Conservation (phyloP, 2,113 vertebrate species). For the Antennarius striatus region DNA sequence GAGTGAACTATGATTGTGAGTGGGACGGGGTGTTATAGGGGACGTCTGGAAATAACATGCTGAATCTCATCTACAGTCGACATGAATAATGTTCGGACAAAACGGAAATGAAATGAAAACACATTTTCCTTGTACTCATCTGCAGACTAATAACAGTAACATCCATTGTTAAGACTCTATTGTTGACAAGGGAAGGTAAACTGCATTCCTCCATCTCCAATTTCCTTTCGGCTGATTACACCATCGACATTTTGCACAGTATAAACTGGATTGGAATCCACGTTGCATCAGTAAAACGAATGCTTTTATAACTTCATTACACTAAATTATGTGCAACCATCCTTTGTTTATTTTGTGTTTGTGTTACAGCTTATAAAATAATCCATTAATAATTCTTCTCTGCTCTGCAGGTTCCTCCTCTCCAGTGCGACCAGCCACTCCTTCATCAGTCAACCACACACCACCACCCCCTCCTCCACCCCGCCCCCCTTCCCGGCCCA, state of each 20-base stretch:
- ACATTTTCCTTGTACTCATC: neutral
- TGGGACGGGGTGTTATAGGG: neutral
- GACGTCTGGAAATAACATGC: neutral
- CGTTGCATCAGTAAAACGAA: no score
- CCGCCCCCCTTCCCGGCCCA: slow-evolving; percentile 89
- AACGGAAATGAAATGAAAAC: neutral
- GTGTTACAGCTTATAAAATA: neutral
- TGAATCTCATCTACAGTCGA: neutral
- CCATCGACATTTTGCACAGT: neutral
- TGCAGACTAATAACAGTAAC: neutral
- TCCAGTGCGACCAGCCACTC: slow-evolving; percentile 87
- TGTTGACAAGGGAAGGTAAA: neutral
- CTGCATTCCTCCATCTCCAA: neutral
- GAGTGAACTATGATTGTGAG: slow-evolving; percentile 33
- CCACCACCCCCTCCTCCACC: slow-evolving; percentile 92
- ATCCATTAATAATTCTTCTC: neutral
- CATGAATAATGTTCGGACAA: neutral
- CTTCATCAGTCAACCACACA: slow-evolving; percentile 78
- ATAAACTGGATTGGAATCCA: neutral
- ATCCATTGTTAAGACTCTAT: neutral
- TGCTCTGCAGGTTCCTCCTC: slow-evolving; percentile 86
- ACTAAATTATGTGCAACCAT: no score
- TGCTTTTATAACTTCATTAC: no score
- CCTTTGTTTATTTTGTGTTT: neutral
- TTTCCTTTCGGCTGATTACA: slow-evolving; percentile 14